A percentile compares a stretch with the other conserved stretches of the same genome.
Conservation (phyloP, 1,140 invertebrate species). For the Drosophila grimshawi region DNA sequence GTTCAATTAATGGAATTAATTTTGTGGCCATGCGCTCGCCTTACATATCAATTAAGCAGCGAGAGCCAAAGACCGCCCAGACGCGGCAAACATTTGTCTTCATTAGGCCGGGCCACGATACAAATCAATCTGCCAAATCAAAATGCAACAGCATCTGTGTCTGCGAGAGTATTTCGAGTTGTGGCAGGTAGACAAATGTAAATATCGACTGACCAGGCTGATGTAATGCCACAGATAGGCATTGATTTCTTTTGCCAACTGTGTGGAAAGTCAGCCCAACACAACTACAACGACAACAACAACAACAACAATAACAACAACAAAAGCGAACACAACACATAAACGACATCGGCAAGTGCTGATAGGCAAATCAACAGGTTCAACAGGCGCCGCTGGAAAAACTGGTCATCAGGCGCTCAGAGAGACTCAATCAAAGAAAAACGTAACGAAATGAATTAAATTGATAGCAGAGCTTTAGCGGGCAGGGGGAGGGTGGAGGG, state of each 20-base stretch:
- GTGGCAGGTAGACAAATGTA: conserved; percentile 37
- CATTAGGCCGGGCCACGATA: conserved; percentile 63
- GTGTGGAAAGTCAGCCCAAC: conserved; percentile 60
- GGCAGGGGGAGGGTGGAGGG: neutral
- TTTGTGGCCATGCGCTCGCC: conserved; percentile 7
- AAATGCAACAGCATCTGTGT: conserved; percentile 4
- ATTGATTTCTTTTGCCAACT: conserved; percentile 70
- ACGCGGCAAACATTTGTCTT: conserved; percentile 61
- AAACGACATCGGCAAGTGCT: conserved; percentile 46
- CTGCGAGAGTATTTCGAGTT: neutral
- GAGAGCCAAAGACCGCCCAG: conserved; percentile 58
- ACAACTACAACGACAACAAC: conserved; percentile 19
- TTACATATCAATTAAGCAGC: conserved; percentile 56
- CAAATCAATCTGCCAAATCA: conserved; percentile 68
- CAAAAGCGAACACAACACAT: conserved; percentile 28
- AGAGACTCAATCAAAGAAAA: conserved; percentile 69
- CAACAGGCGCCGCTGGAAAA: conserved; percentile 66
- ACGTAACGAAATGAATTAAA: conserved; percentile 48
- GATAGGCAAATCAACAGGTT: conserved; percentile 78
- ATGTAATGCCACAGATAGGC: conserved; percentile 69
- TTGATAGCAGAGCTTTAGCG: conserved; percentile 46
- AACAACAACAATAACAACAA: neutral
- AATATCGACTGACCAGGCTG: conserved; percentile 56
- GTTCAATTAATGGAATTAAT: conserved; percentile 50
- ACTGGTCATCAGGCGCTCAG: conserved; percentile 55